phyloP scores from a whole-genome alignment of 2,797 vertebrate genomes.

The Pseudopleuronectes americanus region DNA sequence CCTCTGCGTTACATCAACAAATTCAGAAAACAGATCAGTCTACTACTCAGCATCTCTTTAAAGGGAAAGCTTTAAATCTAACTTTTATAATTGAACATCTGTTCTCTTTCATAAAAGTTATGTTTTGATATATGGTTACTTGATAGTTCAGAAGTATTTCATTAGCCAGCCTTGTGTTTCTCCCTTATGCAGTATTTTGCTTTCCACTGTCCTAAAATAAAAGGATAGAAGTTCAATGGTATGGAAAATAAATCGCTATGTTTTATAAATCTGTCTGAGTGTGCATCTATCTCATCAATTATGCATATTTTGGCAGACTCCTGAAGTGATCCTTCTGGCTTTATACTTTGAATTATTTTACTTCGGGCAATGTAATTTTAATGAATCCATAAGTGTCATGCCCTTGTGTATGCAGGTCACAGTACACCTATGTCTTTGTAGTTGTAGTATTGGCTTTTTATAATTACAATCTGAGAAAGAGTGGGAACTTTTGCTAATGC shows the following conservation, averaged over 20 bases:
- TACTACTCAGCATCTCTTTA: not conserved
- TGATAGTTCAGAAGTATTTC: slow-evolving; percentile 19
- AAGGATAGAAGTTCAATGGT: not conserved
- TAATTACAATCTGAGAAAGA: not conserved
- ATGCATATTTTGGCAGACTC: not conserved
- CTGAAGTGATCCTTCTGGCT: not conserved
- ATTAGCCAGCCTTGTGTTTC: slow-evolving; percentile 22
- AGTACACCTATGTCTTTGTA: not conserved
- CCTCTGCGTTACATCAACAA: slow-evolving; percentile 3
- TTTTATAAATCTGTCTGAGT: slow-evolving; percentile 8
- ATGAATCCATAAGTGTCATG: not conserved
- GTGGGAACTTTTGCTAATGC: not conserved
- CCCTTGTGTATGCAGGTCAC: not conserved
- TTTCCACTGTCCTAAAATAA: slow-evolving; percentile 7
- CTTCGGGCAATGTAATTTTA: not conserved
- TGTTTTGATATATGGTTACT: not conserved
- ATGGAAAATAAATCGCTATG: not conserved
- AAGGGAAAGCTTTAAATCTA: no score
- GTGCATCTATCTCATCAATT: not conserved
- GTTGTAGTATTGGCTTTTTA: not conserved
- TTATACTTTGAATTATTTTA: not conserved
- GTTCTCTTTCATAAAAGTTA: no score
- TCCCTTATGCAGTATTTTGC: not conserved
- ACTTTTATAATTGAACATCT: no score
- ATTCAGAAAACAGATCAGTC: slow-evolving; percentile 3